Base-by-base conservation (phyloP, 2,888 invertebrate genomes). In the Dynastes hyllus region DNA sequence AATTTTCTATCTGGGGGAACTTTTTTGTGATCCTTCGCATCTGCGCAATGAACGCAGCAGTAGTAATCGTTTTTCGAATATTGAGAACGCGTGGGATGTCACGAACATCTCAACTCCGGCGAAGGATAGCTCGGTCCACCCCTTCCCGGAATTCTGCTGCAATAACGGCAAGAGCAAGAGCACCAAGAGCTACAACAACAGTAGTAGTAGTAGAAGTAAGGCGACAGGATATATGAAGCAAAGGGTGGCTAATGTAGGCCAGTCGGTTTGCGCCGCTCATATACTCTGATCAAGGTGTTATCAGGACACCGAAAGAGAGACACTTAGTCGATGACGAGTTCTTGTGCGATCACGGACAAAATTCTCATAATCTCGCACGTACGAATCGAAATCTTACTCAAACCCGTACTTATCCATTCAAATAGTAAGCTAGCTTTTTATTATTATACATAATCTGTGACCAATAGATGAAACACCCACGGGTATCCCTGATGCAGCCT, bases 161-260 rank as follows among this genome's bases (percentile, higher is more conserved):
- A 69, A 51, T 53, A 75, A 29, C 45, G 22, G 61, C 61, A 71
- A 37, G 32, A 71, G 53, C 70, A 70, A 29, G 53, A 71, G 70
- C 70, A 71, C 37, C 40, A 71, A 37, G n/a, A 32, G 40, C 50
- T 27, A 69, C 69, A 69, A 40, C 69, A 50, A 11, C 45, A 63
- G 45, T 55, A 71, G 53, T 58, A 75, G 45, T 73, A 73, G 73
- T 73, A 61, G 73, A 61, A 75, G 73, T 75, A 75, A 75, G 73
- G 73, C 73, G 73, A 75, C 73, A 75, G 73, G 73, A 75, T 75
- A 75, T 75, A 75, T 75, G 73, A 75, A 75, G 69, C 83, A 84
- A 86, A 85, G 86, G 85, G 84, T 84, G 84, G 81, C 82, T 83
- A 84, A 87, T 87, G 86, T 87, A 87, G 87, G 87, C 86, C 86